These are phyloP conservation scores for Drosophila hamatofila DNA, from an alignment of 2,888 invertebrate species.

Conservation along the genomic window DNA sequence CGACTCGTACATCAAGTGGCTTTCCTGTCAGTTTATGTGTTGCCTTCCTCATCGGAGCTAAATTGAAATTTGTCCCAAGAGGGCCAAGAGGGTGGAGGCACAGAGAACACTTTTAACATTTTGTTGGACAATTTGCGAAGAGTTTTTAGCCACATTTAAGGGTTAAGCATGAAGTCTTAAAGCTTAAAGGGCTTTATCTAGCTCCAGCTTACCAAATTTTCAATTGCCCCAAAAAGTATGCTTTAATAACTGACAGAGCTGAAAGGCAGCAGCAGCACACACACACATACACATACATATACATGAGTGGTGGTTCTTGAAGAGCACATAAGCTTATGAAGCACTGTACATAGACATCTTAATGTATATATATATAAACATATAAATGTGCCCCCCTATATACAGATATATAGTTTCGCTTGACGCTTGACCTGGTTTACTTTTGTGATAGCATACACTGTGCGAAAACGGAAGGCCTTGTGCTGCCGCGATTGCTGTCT, in stretches of 20 bases:
- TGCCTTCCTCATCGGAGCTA: slow-evolving; percentile 49
- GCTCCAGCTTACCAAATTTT: neutral
- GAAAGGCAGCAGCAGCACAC: slow-evolving; percentile 4
- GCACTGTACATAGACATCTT: neutral
- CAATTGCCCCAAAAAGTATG: slow-evolving; percentile 35
- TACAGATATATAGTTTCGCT: slow-evolving; percentile 41
- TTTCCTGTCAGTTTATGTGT: slow-evolving; percentile 58
- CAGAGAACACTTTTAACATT: neutral
- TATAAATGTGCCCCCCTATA: slow-evolving; percentile 24
- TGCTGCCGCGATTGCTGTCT: neutral
- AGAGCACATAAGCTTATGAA: slow-evolving; percentile 12
- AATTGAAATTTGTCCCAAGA: slow-evolving; percentile 72
- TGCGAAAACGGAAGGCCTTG: slow-evolving; percentile 29
- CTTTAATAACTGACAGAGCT: slow-evolving; percentile 18
- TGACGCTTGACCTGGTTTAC: slow-evolving; percentile 79
- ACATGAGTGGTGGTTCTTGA: slow-evolving; percentile 3
- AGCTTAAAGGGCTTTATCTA: neutral
- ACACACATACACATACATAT: neutral
- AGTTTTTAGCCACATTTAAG: slow-evolving; percentile 26
- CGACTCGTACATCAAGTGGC: slow-evolving; percentile 51
- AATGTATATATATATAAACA: neutral
- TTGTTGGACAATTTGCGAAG: slow-evolving; percentile 25
- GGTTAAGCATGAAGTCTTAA: neutral
- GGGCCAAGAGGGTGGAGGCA: slow-evolving; percentile 15
- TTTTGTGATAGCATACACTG: slow-evolving; percentile 43